Evolutionary conservation across 1,140 invertebrate genomes (phyloP), one percentile per base, ranked within the genome.

Genomic region (Lepidostoma basale): DNA sequence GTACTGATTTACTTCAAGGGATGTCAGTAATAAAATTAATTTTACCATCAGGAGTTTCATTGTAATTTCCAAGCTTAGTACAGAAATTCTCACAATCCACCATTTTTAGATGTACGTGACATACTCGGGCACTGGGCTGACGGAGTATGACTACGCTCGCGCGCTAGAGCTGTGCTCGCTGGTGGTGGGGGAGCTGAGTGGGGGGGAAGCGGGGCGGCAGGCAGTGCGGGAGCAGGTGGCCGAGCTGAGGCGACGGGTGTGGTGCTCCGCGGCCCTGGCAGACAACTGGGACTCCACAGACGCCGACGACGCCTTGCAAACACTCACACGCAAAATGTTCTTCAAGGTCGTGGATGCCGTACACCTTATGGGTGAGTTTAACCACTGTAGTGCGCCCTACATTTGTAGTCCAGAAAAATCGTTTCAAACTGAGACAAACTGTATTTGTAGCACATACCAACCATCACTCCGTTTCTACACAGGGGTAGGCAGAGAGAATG

Each of bases 321-420:
- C 84, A 77, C 85, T 90, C 56, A 87, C 88, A 73, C 81, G 86
- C 63, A 89, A 89, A 10, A 73, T 92, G 28, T 92, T 95, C 75
- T 95, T 92, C 78, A 90, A 89, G 75, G 83, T 93, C 36, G 85
- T 92, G 47, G 89, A 93, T 75, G 80, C 93, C 6, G 85, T 87
- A 23, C 85, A 89, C 69, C 74, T 86, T 54, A 86, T 90, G 83
- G 89, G 91, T 88, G 84, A 81, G 77, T 74, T 28, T 39, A 16
- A 65, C n/a, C n/a, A n/a, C n/a, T n/a, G n/a, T n/a, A n/a, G n/a
- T n/a, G n/a, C n/a, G n/a, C n/a, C n/a, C n/a, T n/a, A n/a, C n/a
- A n/a, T n/a, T n/a, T n/a, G n/a, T n/a, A n/a, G n/a, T n/a, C n/a
- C n/a, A n/a, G n/a, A n/a, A n/a, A n/a, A n/a, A n/a, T n/a, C n/a